These are phyloP conservation scores for Dendrolimus punctatus DNA, from an alignment of 1,140 invertebrate species.

Conservation along the genomic window DNA sequence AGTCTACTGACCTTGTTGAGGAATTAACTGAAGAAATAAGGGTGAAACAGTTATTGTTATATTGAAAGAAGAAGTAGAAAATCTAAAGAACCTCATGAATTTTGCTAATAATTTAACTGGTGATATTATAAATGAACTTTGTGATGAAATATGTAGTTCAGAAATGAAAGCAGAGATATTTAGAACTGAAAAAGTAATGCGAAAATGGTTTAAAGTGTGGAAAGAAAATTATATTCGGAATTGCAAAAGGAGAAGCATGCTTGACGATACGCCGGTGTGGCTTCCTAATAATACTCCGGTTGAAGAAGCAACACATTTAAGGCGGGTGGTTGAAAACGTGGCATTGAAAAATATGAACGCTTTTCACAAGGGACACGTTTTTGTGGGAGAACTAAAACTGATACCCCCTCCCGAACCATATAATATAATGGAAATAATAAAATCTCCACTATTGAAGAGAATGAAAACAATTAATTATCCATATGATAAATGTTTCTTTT, in stretches of 20 bases:
- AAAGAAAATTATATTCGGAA: slow-evolving; percentile 63
- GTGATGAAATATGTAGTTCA: slow-evolving; percentile 63
- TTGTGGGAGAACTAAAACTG: slow-evolving; percentile 45
- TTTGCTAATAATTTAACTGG: slow-evolving; percentile 56
- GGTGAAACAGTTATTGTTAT: slow-evolving; percentile 42
- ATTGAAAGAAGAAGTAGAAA: slow-evolving; percentile 55
- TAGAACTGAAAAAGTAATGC: slow-evolving; percentile 42
- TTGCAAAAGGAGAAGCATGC: slow-evolving; percentile 64
- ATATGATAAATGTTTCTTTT: slow-evolving; percentile 73
- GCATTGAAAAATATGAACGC: slow-evolving; percentile 72
- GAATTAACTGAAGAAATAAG: slow-evolving; percentile 59
- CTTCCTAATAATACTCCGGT: slow-evolving; percentile 64
- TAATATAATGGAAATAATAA: slow-evolving; percentile 65
- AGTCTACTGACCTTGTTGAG: slow-evolving; percentile 45
- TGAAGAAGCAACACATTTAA: slow-evolving; percentile 69
- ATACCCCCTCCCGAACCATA: slow-evolving; percentile 49
- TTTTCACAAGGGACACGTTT: slow-evolving; percentile 63
- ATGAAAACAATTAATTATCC: slow-evolving; percentile 65
- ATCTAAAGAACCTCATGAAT: slow-evolving; percentile 45
- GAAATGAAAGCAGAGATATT: slow-evolving; percentile 65
- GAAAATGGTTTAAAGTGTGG: slow-evolving; percentile 51
- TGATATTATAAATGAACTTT: slow-evolving; percentile 61
- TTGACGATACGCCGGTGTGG: slow-evolving; percentile 77
- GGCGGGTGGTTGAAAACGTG: slow-evolving; percentile 63
- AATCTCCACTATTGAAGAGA: slow-evolving; percentile 59